Evolutionary conservation across 2,113 vertebrate species (phyloP).

Genomic region (Eira barbara): DNA sequence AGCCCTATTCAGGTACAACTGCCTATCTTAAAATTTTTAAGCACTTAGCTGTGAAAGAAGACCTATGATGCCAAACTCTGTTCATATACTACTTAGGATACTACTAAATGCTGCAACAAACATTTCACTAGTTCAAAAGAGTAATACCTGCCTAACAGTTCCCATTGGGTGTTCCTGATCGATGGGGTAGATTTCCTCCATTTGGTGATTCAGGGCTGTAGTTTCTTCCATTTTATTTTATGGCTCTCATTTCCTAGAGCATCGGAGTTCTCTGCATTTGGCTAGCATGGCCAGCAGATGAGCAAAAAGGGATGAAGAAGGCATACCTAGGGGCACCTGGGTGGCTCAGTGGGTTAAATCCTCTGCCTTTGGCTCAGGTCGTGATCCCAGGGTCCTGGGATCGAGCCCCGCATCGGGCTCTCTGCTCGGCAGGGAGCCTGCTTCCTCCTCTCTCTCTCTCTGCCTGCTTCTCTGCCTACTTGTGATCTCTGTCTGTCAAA

Average conservation of each 20-base stretch:
- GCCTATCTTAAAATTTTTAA: neutral
- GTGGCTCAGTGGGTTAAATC: no score
- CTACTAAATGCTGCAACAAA: neutral
- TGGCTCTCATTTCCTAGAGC: neutral
- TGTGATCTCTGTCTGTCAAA: no score
- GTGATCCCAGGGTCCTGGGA: no score
- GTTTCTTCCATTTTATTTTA: neutral
- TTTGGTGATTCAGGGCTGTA: neutral
- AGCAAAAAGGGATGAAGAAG: neutral
- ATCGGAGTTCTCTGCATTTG: neutral
- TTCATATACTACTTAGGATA: neutral
- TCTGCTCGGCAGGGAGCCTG: no score
- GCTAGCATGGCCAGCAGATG: neutral
- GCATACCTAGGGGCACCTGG: no score
- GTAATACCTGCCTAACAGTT: neutral
- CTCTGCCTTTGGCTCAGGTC: no score
- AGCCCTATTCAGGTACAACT: neutral
- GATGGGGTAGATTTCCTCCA: neutral
- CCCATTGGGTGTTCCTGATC: neutral
- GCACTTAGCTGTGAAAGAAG: neutral
- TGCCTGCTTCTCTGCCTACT: no score
- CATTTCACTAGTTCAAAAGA: neutral
- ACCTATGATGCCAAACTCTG: neutral
- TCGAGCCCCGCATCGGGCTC: no score
- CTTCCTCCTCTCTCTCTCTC: no score